These are phyloP conservation scores for Bombus polaris DNA, from an alignment of 1,140 invertebrate genomes.

Conservation along the genomic window DNA sequence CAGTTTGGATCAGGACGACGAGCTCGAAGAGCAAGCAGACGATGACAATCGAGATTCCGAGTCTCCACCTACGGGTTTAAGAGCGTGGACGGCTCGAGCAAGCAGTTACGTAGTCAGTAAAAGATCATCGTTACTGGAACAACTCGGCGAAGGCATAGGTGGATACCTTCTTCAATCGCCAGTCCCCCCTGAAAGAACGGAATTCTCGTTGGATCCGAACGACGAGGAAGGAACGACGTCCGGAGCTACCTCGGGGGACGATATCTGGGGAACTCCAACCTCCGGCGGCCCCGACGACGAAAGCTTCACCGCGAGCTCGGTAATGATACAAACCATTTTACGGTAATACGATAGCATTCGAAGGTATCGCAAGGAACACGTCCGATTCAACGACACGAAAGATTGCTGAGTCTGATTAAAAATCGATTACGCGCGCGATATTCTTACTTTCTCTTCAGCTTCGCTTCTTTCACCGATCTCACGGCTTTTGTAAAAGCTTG, in stretches of 20 bases:
- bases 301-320: constrained; percentile 84
- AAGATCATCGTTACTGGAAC: constrained; percentile 87
- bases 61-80: constrained; percentile 80
- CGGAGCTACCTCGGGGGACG: constrained; percentile 90
- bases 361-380: constrained; percentile 63
- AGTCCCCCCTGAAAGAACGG: constrained; percentile 77
- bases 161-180: constrained; percentile 79
- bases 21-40: constrained; percentile 81
- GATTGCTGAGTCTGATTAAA: neutral
- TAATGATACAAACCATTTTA: constrained; percentile 63
- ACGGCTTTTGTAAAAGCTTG: neutral
- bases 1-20: constrained; percentile 86
- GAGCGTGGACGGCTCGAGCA: constrained; percentile 90
- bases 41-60: constrained; percentile 75
- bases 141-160: constrained; percentile 83
- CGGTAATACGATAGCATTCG: constrained; percentile 8
- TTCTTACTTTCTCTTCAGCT: neutral
- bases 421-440: neutral
- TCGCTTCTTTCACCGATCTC: neutral
- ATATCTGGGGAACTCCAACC: constrained; percentile 93
- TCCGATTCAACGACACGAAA: neutral
- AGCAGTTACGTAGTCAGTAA: constrained; percentile 91
- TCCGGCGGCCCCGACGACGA: constrained; percentile 91
- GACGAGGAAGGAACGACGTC: constrained; percentile 88
- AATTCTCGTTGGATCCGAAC: constrained; percentile 79